Base-by-base conservation (phyloP, 2,888 invertebrate genomes). In the Conchocele bisecta region DNA sequence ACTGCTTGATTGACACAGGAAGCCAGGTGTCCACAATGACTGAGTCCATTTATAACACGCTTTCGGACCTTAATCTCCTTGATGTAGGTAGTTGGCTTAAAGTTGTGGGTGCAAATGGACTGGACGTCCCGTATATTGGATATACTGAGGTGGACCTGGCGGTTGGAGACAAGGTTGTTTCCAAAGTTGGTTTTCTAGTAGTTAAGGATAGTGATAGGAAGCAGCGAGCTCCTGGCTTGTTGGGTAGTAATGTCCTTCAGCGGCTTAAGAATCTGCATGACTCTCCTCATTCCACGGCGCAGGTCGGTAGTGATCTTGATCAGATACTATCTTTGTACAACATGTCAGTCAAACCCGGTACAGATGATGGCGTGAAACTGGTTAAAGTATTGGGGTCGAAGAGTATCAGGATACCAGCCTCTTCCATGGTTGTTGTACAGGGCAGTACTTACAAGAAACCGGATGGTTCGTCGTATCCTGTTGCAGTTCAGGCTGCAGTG, bases 401-500 rank as follows among this genome's bases (percentile, higher is more conserved):
- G 20, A 22, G 20, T n/a, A 33, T 44, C 11, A 26, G 29, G n/a
- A 20, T 58, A 2, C 58, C 58, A 28, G 46, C 58, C 3, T 58
- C 58, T 31, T 58, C 44, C 5, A 58, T 58, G 58, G 24, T n/a
- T n/a, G n/a, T n/a, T n/a, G n/a, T n/a, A n/a, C n/a, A n/a, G n/a
- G n/a, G n/a, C n/a, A n/a, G n/a, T n/a, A n/a, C n/a, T 58, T 20
- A 17, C 3, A 22, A 29, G n/a, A 5, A n/a, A n/a, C n/a, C n/a
- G n/a, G n/a, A 58, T 58, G 44, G 44, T 46, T 33, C 44, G 33
- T 24, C 58, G 11, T 58, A 31, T 29, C 31, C 5, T 46, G 58
- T 58, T 28, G 58, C 58, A 9, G 46, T 58, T 9, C 58, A 58
- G 33, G 58, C 46, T 58, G 28, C 46, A 17, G 58, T 35, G 5